Evolutionary conservation across 2,888 invertebrate species (phyloP), one percentile per base, ranked within the genome.

Genomic region (Chydorus sphaericus): DNA sequence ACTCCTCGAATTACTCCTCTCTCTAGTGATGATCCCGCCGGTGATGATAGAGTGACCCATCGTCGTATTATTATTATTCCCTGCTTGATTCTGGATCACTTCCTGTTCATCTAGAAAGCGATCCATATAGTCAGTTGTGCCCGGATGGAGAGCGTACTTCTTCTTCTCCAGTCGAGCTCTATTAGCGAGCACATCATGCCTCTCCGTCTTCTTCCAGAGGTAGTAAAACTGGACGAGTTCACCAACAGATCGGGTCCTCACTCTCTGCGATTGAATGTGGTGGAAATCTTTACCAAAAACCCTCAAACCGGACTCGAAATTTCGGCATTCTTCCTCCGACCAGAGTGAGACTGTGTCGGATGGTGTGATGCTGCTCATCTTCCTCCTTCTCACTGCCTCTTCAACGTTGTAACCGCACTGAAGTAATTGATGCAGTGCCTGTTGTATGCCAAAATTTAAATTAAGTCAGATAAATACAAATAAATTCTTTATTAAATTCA

Each of bases 141-240:
- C 91, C 5, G 92, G 92, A 72, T 92, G 90, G 49, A 92, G 70
- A 5, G 85, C 83, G 68, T 91, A 92, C 68, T 92, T 91, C 69
- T 90, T 89, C 73, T 93, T 93, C 66, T 92, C 92, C 62, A 91
- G 70, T 52, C 90, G 76, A 10, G 85, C 83, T 70, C 88, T 88
- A 67, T 88, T 86, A 1, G 91, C 91, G 68, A 78, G 79, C 18
- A 75, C 83, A 71, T 97, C 97, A 70, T 96, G 93, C 18, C 97
- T 77, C 67, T 96, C 96, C 28, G 96, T 96, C 72, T 97, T 97
- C 72, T 98, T 98, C 98, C 98, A 98, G 56, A 94, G 77, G 63
- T 77, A 77, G 64, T 77, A 77, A 73, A 97, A 98, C 68, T 96
- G 92, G 14, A 97, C 93, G 59, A 98, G 74, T 71, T 98, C 97